Evolutionary conservation across 2,113 vertebrate species (phyloP).

Genomic region (Mus spicilegus): DNA sequence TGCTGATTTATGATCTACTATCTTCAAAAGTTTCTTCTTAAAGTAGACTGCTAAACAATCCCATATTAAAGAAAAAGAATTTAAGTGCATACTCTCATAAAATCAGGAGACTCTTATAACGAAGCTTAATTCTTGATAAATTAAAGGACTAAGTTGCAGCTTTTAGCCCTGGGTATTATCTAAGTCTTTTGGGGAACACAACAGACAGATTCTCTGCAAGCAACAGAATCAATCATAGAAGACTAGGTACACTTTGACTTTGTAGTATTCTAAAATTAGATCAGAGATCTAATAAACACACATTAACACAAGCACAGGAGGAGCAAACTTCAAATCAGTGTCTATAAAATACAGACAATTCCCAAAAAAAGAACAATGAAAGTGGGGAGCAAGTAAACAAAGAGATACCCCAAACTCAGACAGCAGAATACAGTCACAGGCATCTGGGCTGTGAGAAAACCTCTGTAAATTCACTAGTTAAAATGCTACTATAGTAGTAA

Average conservation of each 20-base stretch:
- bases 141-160: not conserved
- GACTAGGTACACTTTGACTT: not conserved
- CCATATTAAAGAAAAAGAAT: constrained; percentile 52
- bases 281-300: not conserved
- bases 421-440: not conserved
- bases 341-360: not conserved
- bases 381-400: not conserved
- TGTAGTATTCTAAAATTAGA: constrained; percentile 9
- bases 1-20: not conserved
- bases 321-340: not conserved
- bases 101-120: constrained; percentile 24
- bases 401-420: not conserved
- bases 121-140: not conserved
- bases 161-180: not conserved
- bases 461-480: not conserved
- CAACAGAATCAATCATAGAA: not conserved
- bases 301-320: not conserved
- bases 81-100: not conserved
- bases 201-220: too few relatives aligned
- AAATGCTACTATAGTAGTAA: not conserved
- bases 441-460: not conserved
- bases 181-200: not conserved
- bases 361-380: not conserved
- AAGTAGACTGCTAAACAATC: not conserved
- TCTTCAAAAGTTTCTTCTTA: constrained; percentile 3